Evolutionary conservation across 2,113 vertebrate genomes (phyloP), one percentile per base, ranked within the genome.

Genomic region (Plectropomus leopardus): DNA sequence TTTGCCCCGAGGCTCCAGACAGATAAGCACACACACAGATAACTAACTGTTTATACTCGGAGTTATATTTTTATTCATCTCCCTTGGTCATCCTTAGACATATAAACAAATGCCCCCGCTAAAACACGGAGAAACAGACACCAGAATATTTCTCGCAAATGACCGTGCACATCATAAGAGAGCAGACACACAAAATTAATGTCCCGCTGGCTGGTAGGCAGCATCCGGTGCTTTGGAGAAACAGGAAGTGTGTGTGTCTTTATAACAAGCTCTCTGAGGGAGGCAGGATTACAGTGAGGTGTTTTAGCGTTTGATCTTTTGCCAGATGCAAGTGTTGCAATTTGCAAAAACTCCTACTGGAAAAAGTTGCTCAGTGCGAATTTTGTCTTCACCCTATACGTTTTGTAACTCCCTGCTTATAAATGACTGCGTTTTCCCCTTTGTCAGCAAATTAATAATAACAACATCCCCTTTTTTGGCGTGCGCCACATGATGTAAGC

Each of bases 381-480:
- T 59, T 78, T 67, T 47, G 77, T 77, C 78, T 85, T 75, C 64
- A 58, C 79, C 45, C 26, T 76, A 73, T 36, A 17, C 28, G 21
- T 61, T 77, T 54, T 44, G 28, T 66, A 72, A 53, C 30, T 10
- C 24, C 42, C 8, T 4, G 15, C 28, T 74, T 78, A 61, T 72
- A 81, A 84, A 92, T 42, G 76, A n/a, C 64, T 61, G 28, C 1
- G 0, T 84, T 89, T 88, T 74, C 78, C 86, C 68, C 73, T 65
- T 68, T 81, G 89, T 94, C 92, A 94, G 92, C 92, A 92, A 60
- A 88, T 85, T 82, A 80, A 84, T 78, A 76, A 83, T 74, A 85
- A 84, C 70, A 84, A 58, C 75, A 63, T 72, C 69, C 76, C 51
- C 32, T 72, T 28, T n/a, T 87, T 82, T 82, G 80, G 76, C 91